Percentiles rank a stretch among this genome's conserved stretches.
Evolutionary conservation across 35 echinoderm and acorn worm genomes (phyloP).

Genomic region (Chiridota heheva): DNA sequence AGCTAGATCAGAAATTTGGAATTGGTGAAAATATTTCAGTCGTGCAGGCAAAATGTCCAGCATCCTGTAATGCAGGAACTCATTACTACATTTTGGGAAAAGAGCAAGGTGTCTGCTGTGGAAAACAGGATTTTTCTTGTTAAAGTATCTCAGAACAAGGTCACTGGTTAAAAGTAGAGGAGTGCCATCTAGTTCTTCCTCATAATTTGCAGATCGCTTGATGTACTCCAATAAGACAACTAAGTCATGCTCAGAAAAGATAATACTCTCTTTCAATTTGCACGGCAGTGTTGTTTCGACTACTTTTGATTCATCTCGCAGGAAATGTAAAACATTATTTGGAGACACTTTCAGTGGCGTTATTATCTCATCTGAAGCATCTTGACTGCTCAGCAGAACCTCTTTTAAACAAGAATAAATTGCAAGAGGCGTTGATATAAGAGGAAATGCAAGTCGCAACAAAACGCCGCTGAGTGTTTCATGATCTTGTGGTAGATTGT

Average conservation of each 20-base stretch:
- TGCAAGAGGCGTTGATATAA: constrained; percentile 20
- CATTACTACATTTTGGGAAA: constrained; percentile 24
- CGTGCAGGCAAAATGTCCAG: neutral
- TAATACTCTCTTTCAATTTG: neutral
- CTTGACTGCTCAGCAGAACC: neutral
- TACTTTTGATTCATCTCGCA: neutral
- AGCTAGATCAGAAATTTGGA: constrained; percentile 25
- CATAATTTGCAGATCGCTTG: neutral
- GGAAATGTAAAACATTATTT: constrained; percentile 22
- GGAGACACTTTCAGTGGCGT: constrained; percentile 24
- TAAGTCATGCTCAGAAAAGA: neutral
- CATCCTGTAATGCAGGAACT: constrained; percentile 45
- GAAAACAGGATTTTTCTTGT: constrained; percentile 8
- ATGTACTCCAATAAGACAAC: constrained; percentile 27
- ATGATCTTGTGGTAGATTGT: neutral
- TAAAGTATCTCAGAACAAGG: constrained; percentile 14
- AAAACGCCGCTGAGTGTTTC: constrained; percentile 38
- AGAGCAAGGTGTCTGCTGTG: neutral
- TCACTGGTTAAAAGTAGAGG: constrained; percentile 62
- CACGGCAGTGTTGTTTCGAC: constrained; percentile 3
- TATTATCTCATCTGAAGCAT: neutral
- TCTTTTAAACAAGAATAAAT: neutral
- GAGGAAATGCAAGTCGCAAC: constrained; percentile 21
- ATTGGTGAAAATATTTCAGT: neutral
- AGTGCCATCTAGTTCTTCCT: constrained; percentile 20